phyloP scores from a whole-genome alignment of 2,113 vertebrate genomes.

The Alethe diademata region DNA sequence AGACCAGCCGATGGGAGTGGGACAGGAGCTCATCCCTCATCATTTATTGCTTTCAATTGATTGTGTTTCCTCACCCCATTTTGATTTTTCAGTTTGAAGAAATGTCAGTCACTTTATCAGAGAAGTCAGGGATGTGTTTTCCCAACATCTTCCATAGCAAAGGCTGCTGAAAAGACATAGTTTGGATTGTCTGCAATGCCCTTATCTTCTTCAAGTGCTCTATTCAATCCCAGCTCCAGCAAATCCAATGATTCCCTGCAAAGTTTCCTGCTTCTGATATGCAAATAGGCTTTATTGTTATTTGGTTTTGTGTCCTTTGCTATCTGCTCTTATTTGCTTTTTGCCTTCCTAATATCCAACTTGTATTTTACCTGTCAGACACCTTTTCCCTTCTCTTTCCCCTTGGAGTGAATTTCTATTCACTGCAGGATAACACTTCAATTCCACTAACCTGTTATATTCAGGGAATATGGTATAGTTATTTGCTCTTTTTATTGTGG shows the following conservation, averaged over 20 bases:
- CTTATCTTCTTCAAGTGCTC: neutral
- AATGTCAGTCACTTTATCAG: neutral
- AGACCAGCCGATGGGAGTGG: neutral
- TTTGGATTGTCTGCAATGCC: neutral
- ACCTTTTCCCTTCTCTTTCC: neutral
- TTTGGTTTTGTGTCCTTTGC: neutral
- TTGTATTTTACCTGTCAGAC: neutral
- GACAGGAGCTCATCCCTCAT: neutral
- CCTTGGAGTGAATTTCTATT: neutral
- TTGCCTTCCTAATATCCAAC: neutral
- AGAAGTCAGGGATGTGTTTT: neutral
- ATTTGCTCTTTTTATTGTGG: neutral
- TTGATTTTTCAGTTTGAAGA: conserved; percentile 34
- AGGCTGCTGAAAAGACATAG: neutral
- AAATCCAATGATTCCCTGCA: neutral
- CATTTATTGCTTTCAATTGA: conserved; percentile 10
- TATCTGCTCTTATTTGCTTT: neutral
- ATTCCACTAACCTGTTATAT: neutral
- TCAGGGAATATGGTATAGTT: neutral
- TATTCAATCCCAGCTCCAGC: neutral
- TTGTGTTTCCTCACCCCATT: neutral
- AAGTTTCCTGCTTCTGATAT: conserved; percentile 6
- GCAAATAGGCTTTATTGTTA: neutral
- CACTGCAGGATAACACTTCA: neutral
- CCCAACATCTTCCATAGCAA: neutral